Evolutionary conservation across 2,113 vertebrate species (phyloP), one percentile per base, ranked within the genome.

Genomic region (Scytalopus superciliaris): DNA sequence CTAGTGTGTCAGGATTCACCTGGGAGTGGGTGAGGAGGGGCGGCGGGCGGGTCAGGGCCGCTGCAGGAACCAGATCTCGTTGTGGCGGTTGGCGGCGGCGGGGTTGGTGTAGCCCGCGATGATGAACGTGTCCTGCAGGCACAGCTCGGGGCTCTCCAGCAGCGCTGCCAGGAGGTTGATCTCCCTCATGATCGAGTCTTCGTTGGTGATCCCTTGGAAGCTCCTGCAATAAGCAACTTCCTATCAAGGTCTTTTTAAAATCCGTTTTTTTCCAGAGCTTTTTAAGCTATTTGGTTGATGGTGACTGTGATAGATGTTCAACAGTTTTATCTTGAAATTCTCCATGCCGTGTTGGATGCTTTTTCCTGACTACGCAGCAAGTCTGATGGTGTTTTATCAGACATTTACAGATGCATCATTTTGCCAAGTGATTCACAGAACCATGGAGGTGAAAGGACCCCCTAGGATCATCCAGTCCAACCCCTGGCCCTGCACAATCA

Each of bases 71-170:
- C 99, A 99, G 83, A 99, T 98, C 97, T 99, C 99, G 12, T 99
- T 99, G 70, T 98, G 97, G 13, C 98, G 98, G 67, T 98, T 94
- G 94, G 96, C 97, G 35, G 98, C 98, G 6, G 99, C 98, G 0
- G 99, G 99, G 89, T 99, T 99, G n/a, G 98, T 99, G 94, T 99
- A 99, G 67, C 98, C 98, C 1, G 99, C 99, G 35, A 99, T 97
- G 30, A 99, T 98, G 97, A 99, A 99, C 0, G 98, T 98, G 86
- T 99, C 97, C 33, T 89, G 98, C 87, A 98, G 52, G 15, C 95
- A 98, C 31, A 97, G 9, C 31, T 87, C 97, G 0, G 98, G 98
- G 15, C 95, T 96, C 77, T 98, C 98, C n/a, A 99, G 97, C 23
- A 98, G 60, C 83, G 98, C 98, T 0, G 97, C 98, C 98, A 99